Conservation (phyloP, 2,888 invertebrate species). For the Myopa tessellatipennis region DNA sequence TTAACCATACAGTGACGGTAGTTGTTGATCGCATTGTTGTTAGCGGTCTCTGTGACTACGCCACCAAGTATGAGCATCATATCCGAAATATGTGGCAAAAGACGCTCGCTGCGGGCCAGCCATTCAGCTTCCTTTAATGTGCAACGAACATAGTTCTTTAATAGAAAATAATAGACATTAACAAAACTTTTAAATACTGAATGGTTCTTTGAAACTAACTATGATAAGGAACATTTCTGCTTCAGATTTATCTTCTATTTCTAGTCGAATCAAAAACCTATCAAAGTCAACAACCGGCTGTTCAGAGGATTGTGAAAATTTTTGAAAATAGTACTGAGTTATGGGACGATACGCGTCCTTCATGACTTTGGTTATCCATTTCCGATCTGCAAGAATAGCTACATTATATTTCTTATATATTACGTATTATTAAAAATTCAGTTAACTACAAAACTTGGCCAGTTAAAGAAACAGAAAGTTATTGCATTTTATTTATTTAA, state of each 20-base stretch:
- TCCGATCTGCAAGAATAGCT: constrained; percentile 52
- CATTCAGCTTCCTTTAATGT: constrained; percentile 61
- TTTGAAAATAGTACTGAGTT: constrained; percentile 62
- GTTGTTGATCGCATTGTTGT: constrained; percentile 53
- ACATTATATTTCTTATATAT: no score
- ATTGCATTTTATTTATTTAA: background rate
- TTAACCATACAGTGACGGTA: constrained; percentile 57
- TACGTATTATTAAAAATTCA: no score
- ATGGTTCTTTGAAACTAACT: constrained; percentile 48
- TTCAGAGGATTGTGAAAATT: constrained; percentile 51
- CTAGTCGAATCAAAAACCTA: constrained; percentile 55
- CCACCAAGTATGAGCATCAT: constrained; percentile 56
- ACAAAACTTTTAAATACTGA: background rate
- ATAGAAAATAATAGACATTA: background rate
- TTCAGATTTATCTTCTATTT: constrained; percentile 53
- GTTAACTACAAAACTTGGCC: background rate
- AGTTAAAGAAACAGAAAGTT: background rate
- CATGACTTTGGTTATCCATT: constrained; percentile 59
- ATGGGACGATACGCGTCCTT: constrained; percentile 53
- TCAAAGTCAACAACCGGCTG: constrained; percentile 56
- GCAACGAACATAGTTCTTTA: constrained; percentile 59
- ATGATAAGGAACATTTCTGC: constrained; percentile 58
- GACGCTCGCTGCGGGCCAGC: constrained; percentile 56
- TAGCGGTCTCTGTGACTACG: constrained; percentile 54
- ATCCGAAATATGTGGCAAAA: constrained; percentile 56